These are phyloP conservation scores for Trichacis sp. DNA, from an alignment of 2,888 invertebrate genomes.

Conservation along the genomic window DNA sequence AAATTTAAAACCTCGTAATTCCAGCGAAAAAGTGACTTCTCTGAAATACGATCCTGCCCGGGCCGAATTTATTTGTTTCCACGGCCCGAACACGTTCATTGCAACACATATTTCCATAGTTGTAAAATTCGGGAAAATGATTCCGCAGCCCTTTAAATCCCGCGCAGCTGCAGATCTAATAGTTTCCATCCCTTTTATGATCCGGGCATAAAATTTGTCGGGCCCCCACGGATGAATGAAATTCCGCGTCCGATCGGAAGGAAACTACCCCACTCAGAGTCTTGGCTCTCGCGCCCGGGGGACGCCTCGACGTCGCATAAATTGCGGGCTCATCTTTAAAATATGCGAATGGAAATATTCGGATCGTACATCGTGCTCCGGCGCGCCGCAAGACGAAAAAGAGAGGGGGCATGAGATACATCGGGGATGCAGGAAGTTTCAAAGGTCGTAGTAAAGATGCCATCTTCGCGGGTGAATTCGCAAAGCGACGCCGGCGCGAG, in stretches of 20 bases:
- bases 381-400: conserved; percentile 39
- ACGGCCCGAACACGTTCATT: not conserved
- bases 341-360: conserved; percentile 66
- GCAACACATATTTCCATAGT: conserved; percentile 2
- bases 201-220: conserved; percentile 12
- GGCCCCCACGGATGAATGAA: conserved; percentile 22
- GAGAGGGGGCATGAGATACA: conserved; percentile 15
- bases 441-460: conserved; percentile 61
- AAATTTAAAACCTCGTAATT: not conserved
- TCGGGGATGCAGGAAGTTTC: conserved; percentile 50
- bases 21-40: not conserved
- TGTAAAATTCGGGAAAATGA: conserved; percentile 1
- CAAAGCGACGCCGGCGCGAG: conserved; percentile 36
- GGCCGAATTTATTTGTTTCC: not conserved
- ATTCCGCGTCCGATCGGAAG: conserved; percentile 32
- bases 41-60: not conserved
- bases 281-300: conserved; percentile 29
- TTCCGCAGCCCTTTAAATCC: not conserved
- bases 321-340: conserved; percentile 65
- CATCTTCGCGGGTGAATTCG: conserved; percentile 57
- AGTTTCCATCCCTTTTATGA: conserved; percentile 2
- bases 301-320: conserved; percentile 50
- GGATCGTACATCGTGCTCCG: conserved; percentile 47
- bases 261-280: conserved; percentile 38
- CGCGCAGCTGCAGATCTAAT: conserved; percentile 5